Evolutionary conservation across 2,797 vertebrate genomes (phyloP), one percentile per base, ranked within the genome.

Genomic region (Pangasius djambal): DNA sequence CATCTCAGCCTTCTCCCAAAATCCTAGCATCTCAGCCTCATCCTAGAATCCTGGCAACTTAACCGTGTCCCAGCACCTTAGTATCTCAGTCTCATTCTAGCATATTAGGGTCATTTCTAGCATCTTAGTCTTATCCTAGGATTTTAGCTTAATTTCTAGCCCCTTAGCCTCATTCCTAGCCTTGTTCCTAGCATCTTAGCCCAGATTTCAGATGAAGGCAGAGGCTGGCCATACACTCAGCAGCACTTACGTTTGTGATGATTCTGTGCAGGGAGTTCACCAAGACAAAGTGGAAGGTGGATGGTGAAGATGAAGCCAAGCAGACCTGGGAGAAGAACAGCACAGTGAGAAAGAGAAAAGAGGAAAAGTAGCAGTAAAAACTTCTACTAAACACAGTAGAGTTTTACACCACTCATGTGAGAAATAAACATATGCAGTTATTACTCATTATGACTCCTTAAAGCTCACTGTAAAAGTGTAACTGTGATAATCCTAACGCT

Each of bases 261-360:
- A 99, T 99, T 96, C 97, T 97, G 95, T 99, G 98, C 91, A 99
- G 96, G 0, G 98, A 99, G 95, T 99, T 99, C 93, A 99, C 98
- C 94, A 99, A 93, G 88, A 99, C 98, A 67, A 98, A 99, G 95
- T 99, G 98, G 95, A 99, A 99, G 34, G 97, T 99, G 89, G 98
- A 97, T 63, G 98, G 98, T 77, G 98, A 98, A 90, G 97, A 96
- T 81, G 98, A 94, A 91, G 98, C 97, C 94, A 99, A 94, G 91
- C 98, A 99, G 91, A 99, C 98, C 98, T 99, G 91, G n/a, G 28
- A 31, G 18, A 87, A 65, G 9, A 75, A 25, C 3, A 34, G 50
- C 1, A 70, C 16, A 37, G 31, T 2, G 59, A 15, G 74, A 78
- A 25, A n/a, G 18, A 13, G 40, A 74, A 18, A 70, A 37, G 18